phyloP scores from a whole-genome alignment of 2,888 invertebrate genomes.

The Meiosimyza platycephala region DNA sequence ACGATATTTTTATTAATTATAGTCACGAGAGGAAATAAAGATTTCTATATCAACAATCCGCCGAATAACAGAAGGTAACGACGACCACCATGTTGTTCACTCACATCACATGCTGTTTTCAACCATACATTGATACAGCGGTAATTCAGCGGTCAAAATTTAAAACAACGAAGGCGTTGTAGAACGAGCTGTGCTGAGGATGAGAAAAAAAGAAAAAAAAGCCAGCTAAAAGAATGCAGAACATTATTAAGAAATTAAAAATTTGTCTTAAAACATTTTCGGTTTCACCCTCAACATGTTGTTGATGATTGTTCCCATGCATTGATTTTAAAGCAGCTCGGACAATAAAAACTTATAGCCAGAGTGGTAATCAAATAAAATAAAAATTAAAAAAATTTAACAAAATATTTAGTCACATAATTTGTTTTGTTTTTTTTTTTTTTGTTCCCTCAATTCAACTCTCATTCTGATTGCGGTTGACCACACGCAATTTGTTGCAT shows the following conservation, averaged over 20 bases:
- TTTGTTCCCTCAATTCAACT: not conserved
- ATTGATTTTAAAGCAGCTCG: too few relatives aligned
- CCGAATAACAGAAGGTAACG: not conserved
- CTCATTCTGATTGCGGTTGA: constrained; percentile 22
- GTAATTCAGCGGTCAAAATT: too few relatives aligned
- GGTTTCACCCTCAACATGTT: too few relatives aligned
- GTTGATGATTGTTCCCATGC: too few relatives aligned
- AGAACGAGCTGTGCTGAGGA: too few relatives aligned
- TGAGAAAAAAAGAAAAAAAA: too few relatives aligned
- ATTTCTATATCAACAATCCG: constrained; percentile 57
- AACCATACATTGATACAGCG: not conserved
- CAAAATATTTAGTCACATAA: constrained; percentile 30
- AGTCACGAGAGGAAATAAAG: constrained; percentile 65
- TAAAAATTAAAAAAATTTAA: too few relatives aligned
- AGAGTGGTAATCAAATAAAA: too few relatives aligned
- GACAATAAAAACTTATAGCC: too few relatives aligned
- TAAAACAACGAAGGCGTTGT: too few relatives aligned
- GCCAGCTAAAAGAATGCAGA: not conserved
- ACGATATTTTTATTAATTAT: constrained; percentile 57
- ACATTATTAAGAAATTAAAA: constrained; percentile 26
- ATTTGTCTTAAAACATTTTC: too few relatives aligned
- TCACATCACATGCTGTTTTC: not conserved
- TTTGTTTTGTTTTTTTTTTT: not conserved
- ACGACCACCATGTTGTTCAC: constrained; percentile 9
- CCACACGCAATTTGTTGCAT: constrained; percentile 12